Percentiles rank a stretch among this genome's conserved stretches.
phyloP scores from a whole-genome alignment of 2,888 invertebrate genomes.

The Cataglyphis livida region DNA sequence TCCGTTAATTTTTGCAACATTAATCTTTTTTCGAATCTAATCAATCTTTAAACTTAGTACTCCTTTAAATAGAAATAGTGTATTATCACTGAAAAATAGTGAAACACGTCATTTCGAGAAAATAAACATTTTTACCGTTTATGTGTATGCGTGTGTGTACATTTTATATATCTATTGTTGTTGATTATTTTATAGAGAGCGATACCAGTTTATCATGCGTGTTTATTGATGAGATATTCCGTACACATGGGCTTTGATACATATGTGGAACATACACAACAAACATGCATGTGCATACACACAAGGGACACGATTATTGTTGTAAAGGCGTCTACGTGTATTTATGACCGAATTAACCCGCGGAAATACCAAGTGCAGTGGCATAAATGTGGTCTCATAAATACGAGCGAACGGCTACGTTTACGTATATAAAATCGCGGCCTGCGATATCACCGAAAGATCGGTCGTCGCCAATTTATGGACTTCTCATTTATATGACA shows the following conservation, averaged over 20 bases:
- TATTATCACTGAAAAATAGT: neutral
- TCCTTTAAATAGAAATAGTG: neutral
- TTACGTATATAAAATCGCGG: conserved; percentile 65
- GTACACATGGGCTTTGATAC: conserved; percentile 2
- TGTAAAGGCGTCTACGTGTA: conserved; percentile 65
- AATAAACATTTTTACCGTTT: conserved; percentile 6
- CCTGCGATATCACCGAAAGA: conserved; percentile 21
- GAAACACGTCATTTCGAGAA: neutral
- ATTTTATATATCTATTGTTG: neutral
- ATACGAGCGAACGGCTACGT: conserved; percentile 57
- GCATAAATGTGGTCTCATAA: conserved; percentile 64
- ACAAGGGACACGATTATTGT: conserved; percentile 60
- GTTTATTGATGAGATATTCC: conserved; percentile 27
- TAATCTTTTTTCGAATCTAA: neutral
- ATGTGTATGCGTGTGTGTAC: neutral
- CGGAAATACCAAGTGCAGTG: conserved; percentile 68
- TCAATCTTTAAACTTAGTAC: neutral
- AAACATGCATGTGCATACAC: conserved; percentile 14
- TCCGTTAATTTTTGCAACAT: neutral
- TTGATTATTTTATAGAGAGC: neutral
- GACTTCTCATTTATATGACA: conserved; percentile 33
- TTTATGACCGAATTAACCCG: conserved; percentile 72
- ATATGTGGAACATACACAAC: conserved; percentile 10
- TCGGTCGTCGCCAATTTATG: conserved; percentile 52
- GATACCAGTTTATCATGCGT: conserved; percentile 16